Percentiles rank a stretch among this genome's conserved stretches.
Evolutionary conservation across 2,113 vertebrate genomes (phyloP).

Genomic region (Sclerurus mexicanus): DNA sequence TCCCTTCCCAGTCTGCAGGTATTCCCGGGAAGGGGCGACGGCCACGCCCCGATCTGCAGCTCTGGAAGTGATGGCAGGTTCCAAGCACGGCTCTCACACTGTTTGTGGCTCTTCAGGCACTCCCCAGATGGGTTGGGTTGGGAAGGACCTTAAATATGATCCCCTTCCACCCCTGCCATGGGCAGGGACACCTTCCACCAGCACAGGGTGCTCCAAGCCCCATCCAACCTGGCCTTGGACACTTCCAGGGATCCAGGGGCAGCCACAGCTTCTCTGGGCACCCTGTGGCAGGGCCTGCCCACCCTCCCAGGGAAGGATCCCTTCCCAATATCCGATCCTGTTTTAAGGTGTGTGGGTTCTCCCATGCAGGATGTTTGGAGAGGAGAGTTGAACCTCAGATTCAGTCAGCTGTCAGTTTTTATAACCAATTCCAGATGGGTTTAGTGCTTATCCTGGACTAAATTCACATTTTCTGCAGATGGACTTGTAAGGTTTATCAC

Average conservation of each 20-base stretch:
- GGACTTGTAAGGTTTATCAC: not conserved
- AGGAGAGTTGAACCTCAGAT: not conserved
- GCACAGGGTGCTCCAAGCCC: not conserved
- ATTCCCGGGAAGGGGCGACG: not conserved
- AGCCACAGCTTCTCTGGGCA: not conserved
- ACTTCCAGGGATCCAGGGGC: not conserved
- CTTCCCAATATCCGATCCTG: not conserved
- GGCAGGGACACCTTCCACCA: not conserved
- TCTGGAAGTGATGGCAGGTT: not conserved
- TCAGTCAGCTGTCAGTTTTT: not conserved
- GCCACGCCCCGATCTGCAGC: not conserved
- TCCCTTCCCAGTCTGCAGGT: not conserved
- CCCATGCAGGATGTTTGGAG: not conserved
- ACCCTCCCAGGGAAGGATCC: not conserved
- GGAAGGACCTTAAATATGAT: too few species aligned
- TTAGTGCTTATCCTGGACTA: not conserved
- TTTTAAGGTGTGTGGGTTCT: not conserved
- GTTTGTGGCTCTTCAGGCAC: not conserved
- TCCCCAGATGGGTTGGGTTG: rapidly evolving
- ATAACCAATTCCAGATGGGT: not conserved
- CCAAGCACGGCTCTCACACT: rapidly evolving
- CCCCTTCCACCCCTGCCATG: not conserved
- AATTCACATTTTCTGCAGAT: constrained; percentile 11
- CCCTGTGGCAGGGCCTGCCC: not conserved
- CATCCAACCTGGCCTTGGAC: not conserved